Evolutionary conservation across 2,797 vertebrate genomes (phyloP).

Genomic region (Myotis findleyi): DNA sequence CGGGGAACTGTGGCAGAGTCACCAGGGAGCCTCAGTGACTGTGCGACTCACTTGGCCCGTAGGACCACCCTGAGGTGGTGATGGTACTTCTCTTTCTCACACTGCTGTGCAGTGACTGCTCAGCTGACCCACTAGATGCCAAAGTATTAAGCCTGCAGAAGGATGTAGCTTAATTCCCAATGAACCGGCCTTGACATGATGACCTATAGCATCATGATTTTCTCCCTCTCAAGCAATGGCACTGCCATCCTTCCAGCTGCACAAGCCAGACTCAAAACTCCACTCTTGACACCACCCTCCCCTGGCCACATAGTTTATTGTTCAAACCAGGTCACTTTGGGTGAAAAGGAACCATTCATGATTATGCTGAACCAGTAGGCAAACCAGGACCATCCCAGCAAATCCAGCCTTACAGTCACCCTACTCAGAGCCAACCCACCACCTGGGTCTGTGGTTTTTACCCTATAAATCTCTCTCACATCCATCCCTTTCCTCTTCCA

Average conservation of each 20-base stretch:
- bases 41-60: neutral
- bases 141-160: accelerated
- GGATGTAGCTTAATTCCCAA: accelerated
- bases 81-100: accelerated
- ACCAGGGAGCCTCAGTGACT: no score
- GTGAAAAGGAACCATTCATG: neutral
- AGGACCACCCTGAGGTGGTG: neutral
- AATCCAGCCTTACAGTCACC: accelerated
- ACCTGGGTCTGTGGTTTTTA: neutral
- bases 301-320: neutral
- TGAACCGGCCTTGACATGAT: accelerated
- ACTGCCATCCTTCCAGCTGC: neutral
- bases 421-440: neutral
- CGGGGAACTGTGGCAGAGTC: neutral
- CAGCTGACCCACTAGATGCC: neutral
- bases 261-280: neutral
- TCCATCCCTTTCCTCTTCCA: neutral
- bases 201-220: accelerated
- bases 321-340: neutral
- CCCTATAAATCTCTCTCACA: neutral
- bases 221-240: neutral
- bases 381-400: neutral
- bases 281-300: no score
- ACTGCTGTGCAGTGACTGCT: accelerated
- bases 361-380: neutral